Conservation (phyloP, 2,888 invertebrate genomes). For the Selenia dentaria region DNA sequence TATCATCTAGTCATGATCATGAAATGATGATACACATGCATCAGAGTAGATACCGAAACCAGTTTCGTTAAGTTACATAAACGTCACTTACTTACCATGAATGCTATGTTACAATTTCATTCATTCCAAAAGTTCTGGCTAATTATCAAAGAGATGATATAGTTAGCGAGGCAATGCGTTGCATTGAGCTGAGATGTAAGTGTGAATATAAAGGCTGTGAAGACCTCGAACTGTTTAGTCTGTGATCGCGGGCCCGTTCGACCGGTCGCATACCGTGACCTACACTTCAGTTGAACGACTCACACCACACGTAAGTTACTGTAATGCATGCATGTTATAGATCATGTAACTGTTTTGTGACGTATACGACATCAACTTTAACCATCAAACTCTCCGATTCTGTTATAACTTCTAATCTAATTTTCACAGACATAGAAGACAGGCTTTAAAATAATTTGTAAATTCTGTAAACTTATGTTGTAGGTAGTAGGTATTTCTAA, state of each 20-base stretch:
- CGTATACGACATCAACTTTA: too few relatives aligned
- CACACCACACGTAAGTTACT: conserved; percentile 55
- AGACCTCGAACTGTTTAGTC: conserved; percentile 77
- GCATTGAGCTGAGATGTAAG: conserved; percentile 44
- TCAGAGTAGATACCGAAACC: neutral
- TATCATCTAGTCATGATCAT: too few relatives aligned
- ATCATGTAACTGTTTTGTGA: too few relatives aligned
- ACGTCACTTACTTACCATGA: conserved; percentile 15
- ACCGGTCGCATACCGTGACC: conserved; percentile 60
- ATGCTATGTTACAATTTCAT: conserved; percentile 9
- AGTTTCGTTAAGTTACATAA: conserved; percentile 15
- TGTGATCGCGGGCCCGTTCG: conserved; percentile 58
- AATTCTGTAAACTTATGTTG: too few relatives aligned
- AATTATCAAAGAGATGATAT: conserved; percentile 29
- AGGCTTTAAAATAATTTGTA: too few relatives aligned
- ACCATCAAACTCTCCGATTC: too few relatives aligned
- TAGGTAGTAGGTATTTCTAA: too few relatives aligned
- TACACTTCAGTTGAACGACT: conserved; percentile 41
- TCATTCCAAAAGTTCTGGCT: conserved; percentile 17
- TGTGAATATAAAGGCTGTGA: conserved; percentile 64
- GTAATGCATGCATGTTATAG: conserved; percentile 18
- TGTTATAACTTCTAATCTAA: too few relatives aligned
- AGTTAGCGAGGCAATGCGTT: conserved; percentile 19
- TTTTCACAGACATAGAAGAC: too few relatives aligned
- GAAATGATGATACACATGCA: neutral